Base-by-base conservation (phyloP, 1,140 invertebrate genomes). In the Caenorhabditis latens region DNA sequence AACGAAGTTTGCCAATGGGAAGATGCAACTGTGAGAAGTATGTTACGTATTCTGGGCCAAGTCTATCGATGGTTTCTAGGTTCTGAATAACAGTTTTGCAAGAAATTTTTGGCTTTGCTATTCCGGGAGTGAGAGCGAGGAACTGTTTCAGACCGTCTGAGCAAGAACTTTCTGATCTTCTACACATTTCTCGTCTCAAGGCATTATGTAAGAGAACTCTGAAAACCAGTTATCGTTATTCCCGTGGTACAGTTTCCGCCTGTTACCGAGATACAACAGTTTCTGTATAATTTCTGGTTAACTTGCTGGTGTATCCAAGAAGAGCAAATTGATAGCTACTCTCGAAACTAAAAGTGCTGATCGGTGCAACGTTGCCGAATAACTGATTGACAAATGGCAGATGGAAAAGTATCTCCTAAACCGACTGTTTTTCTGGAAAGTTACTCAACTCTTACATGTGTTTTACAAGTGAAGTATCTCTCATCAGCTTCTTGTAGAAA, bases 371-470 rank as follows among this genome's bases (percentile, higher is more conserved):
- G 19, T 58, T 58, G 5, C 16, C 16, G 19, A 58, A 58, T 19
- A n/a, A 11, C 4, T 19, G 7, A 4, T 11, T 4, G 19, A 19
- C 55, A 19, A 11, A 58, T 4, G 55, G 55, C 19, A 58, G 16
- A n/a, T 58, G 55, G 19, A 58, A 58, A 58, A 58, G 11, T n/a
- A 58, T 4, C 55, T 58, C 55, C 55, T 58, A n/a, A 58, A 58
- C 11, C 7, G 19, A 19, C 55, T 5, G 4, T 58, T 11, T 16
- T 16, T 8, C 4, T 58, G 16, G 19, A 11, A 4, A 58, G 19
- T 58, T n/a, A n/a, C n/a, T n/a, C n/a, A n/a, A n/a, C n/a, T n/a
- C 55, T n/a, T 58, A 58, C 55, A 58, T 58, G 55, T 11, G 55
- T 58, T 58, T 58, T 58, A n/a, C 11, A 16, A 11, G 55, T 4